These are phyloP conservation scores for Leuciscus waleckii DNA, from an alignment of 2,797 vertebrate genomes.

Conservation along the genomic window DNA sequence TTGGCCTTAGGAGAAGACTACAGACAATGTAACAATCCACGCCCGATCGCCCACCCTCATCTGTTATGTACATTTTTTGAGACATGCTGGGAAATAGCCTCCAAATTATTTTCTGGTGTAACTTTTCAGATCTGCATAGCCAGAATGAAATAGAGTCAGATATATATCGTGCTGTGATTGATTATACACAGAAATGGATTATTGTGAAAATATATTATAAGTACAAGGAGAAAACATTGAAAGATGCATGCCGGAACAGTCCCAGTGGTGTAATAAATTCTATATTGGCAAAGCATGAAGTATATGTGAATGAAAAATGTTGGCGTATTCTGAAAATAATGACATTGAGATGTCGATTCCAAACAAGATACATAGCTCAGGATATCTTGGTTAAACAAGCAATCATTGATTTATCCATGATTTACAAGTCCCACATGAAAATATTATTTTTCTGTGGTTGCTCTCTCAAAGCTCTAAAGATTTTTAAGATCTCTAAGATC, in stretches of 20 bases:
- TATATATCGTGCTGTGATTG: background rate
- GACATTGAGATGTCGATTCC: background rate
- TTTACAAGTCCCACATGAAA: background rate
- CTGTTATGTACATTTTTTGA: slow-evolving; percentile 12
- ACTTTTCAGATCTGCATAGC: background rate
- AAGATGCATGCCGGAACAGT: background rate
- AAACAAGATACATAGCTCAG: background rate
- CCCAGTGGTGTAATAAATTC: background rate
- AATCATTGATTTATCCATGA: background rate
- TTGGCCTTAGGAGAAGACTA: slow-evolving; percentile 1
- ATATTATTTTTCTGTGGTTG: background rate
- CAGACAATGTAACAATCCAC: background rate
- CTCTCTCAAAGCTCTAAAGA: background rate
- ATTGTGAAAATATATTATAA: background rate
- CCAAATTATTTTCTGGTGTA: background rate
- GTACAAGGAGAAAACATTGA: background rate
- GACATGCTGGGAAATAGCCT: background rate
- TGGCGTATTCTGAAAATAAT: background rate
- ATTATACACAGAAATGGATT: background rate
- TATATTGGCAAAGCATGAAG: background rate
- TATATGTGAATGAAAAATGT: background rate
- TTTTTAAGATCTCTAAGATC: background rate
- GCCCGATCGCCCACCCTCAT: background rate
- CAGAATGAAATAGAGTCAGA: background rate
- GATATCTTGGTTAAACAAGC: background rate